Base-by-base conservation (phyloP, 2,113 vertebrate species). In the Monopterus albus region DNA sequence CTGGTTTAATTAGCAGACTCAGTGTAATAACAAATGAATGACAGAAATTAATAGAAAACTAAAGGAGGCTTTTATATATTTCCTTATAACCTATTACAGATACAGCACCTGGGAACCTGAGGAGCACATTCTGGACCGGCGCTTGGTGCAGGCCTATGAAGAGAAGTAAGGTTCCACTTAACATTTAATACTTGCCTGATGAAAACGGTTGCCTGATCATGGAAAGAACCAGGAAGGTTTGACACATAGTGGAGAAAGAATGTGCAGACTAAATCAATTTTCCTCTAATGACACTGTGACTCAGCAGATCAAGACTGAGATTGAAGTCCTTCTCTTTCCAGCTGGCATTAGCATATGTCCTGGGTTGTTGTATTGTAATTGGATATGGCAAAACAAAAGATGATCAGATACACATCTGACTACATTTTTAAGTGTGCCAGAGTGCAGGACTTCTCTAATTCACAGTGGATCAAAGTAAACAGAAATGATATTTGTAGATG, bases 61-160 rank as follows among this genome's bases (percentile, higher is more conserved):
- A 15, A 29, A 20, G 20, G 3, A 25, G 17, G n/a, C 36, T 59
- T 45, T 1, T 33, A 51, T 45, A 5, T 20, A 4, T 3, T 9
- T 47, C 1, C 26, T 6, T 49, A 6, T 53, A 4, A 8, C n/a
- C 2, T 59, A 20, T 50, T 21, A 26, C 62, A 99, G 97, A 91
- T 99, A 99, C 91, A 98, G 96, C 87, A 98, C 98, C 0, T 99
- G 98, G 98, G 98, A 99, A 81, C 97, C 97, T 0, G 97, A 98
- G 69, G 97, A 99, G 47, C 97, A 99, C 85, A 99, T 99, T 84
- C 91, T 99, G 91, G 98, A 99, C 86, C 96, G 95, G 66, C 95
- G 96, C 69, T 91, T 99, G 71, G 95, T 99, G 71, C 92, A 98
- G 89, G 95, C 95, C 73, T 99, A 95, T 17, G 96, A 99, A 81